These are phyloP conservation scores for Heteromyza rotundicornis DNA, from an alignment of 2,888 invertebrate genomes.

Conservation along the genomic window DNA sequence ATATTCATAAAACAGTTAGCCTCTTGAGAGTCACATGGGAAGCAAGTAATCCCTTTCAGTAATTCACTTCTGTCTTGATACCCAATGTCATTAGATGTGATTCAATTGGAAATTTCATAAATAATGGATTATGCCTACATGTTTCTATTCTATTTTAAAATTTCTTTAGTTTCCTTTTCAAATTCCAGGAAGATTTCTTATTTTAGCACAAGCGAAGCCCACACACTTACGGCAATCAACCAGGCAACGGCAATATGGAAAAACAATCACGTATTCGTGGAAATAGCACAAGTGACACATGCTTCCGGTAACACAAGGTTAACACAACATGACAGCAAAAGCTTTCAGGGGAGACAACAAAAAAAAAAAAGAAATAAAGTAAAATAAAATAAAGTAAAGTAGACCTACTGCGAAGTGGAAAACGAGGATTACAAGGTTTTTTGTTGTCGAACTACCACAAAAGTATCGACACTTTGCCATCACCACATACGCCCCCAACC, in stretches of 20 bases:
- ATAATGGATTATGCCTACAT: too few species aligned
- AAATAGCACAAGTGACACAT: constrained; percentile 3
- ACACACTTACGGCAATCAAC: too few species aligned
- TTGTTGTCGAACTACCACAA: background rate
- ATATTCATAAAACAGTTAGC: too few species aligned
- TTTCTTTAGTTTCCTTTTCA: too few species aligned
- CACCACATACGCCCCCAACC: background rate
- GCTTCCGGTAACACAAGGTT: constrained; percentile 1
- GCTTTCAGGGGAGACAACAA: background rate
- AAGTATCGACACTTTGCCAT: background rate
- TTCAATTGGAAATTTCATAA: too few species aligned
- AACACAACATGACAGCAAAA: background rate
- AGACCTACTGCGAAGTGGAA: background rate
- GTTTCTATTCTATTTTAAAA: too few species aligned
- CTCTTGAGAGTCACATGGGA: too few species aligned
- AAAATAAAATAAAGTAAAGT: background rate
- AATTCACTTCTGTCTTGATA: too few species aligned
- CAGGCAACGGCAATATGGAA: background rate
- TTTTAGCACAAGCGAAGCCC: too few species aligned
- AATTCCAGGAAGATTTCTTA: too few species aligned
- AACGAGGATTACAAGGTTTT: background rate
- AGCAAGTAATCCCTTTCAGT: too few species aligned
- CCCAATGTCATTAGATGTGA: too few species aligned
- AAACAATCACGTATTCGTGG: constrained; percentile 6
- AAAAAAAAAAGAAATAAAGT: background rate